Conservation (phyloP, 2,797 vertebrate genomes). For the Pitangus sulphuratus region DNA sequence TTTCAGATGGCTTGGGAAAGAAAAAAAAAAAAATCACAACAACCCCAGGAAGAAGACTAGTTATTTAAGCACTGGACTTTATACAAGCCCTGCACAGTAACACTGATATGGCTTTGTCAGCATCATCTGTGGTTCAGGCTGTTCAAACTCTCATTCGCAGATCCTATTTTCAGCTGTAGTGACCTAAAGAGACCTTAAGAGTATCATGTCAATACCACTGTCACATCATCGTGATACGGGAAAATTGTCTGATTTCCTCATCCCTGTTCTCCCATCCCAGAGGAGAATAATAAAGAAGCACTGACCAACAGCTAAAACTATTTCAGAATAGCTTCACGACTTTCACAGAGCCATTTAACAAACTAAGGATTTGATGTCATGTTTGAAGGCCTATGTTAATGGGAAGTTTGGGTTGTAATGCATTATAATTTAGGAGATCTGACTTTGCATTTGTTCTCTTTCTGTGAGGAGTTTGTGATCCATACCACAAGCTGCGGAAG, state of each 20-base stretch:
- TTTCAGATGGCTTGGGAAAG: background rate
- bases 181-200: background rate
- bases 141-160: background rate
- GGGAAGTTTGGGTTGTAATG: background rate
- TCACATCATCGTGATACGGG: rapidly evolving
- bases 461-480: conserved; percentile 11
- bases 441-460: conserved; percentile 31
- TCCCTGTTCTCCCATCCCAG: background rate
- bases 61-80: background rate
- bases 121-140: background rate
- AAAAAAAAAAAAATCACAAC: background rate
- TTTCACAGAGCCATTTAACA: conserved; percentile 8
- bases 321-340: background rate
- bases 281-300: background rate
- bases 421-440: conserved; percentile 20
- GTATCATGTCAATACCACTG: background rate
- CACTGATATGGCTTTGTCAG: background rate
- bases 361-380: background rate
- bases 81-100: background rate
- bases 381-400: background rate
- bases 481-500: background rate
- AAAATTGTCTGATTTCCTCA: background rate
- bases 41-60: background rate
- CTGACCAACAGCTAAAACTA: background rate
- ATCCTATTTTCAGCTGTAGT: background rate